Percentiles rank a stretch among this genome's conserved stretches.
These are phyloP conservation scores for Epistrophe eligans DNA, from an alignment of 2,888 invertebrate species.

Conservation along the genomic window DNA sequence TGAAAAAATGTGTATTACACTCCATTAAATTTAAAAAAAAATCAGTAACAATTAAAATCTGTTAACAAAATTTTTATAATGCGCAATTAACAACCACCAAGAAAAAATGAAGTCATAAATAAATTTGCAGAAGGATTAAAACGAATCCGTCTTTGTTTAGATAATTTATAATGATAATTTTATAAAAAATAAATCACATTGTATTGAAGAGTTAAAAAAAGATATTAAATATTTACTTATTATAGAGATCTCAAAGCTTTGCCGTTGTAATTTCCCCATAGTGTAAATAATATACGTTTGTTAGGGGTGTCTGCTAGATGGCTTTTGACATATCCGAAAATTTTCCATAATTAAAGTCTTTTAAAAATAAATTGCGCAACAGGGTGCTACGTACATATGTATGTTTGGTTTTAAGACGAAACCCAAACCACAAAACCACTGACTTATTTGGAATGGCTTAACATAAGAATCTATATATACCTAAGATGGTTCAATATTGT, in stretches of 20 bases:
- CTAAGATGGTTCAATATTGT: no score
- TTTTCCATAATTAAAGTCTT: not conserved
- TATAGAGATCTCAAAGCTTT: not conserved
- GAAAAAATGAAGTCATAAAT: not conserved
- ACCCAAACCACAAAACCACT: no score
- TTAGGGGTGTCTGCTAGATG: not conserved
- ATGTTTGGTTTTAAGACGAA: no score
- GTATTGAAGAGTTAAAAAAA: not conserved
- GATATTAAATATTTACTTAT: not conserved
- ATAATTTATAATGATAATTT: not conserved
- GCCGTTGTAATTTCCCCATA: not conserved
- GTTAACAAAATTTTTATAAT: not conserved
- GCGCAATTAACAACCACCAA: not conserved
- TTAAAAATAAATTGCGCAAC: no score
- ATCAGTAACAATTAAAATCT: not conserved
- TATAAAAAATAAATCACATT: not conserved
- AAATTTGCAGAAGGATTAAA: not conserved
- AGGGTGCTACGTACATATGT: no score
- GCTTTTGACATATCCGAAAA: not conserved
- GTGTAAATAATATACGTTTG: not conserved
- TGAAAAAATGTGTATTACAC: no score
- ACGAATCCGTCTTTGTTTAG: not conserved
- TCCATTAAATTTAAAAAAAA: not conserved
- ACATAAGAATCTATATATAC: no score
- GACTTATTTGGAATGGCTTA: no score